Evolutionary conservation across 2,113 vertebrate genomes (phyloP).

Genomic region (Bos javanicus): DNA sequence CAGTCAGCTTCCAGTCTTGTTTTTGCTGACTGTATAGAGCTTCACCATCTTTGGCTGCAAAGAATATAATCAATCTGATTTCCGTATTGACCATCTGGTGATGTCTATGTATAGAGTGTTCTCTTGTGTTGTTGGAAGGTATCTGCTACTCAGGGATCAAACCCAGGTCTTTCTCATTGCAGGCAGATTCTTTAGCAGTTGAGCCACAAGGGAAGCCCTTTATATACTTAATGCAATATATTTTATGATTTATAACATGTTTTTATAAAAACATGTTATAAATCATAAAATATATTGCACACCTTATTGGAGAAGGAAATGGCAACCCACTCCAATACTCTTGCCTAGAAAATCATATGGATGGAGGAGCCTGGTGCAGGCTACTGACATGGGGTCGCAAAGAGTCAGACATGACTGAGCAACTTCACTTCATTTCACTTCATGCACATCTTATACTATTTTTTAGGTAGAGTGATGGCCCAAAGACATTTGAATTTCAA

Average conservation of each 20-base stretch:
- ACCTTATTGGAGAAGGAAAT: too few relatives aligned
- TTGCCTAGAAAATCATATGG: too few relatives aligned
- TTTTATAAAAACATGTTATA: background rate
- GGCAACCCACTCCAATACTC: too few relatives aligned
- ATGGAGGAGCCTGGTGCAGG: too few relatives aligned
- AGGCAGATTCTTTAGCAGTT: background rate
- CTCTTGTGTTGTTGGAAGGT: background rate
- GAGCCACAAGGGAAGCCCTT: background rate
- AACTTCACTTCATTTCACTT: too few relatives aligned
- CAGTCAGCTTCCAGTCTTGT: background rate
- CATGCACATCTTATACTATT: background rate
- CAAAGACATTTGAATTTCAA: background rate
- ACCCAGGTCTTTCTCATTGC: background rate
- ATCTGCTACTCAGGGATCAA: background rate
- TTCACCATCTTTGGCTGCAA: background rate
- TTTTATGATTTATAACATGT: background rate
- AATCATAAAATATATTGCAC: too few relatives aligned
- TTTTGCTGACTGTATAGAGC: background rate
- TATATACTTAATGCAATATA: background rate
- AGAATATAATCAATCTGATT: background rate
- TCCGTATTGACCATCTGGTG: background rate
- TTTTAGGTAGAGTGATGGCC: background rate
- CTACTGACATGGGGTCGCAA: too few relatives aligned
- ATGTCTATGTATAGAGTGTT: background rate
- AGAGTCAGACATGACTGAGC: too few relatives aligned